These are phyloP conservation scores for Drosophila paramelanica DNA, from an alignment of 2,888 invertebrate genomes.

Conservation along the genomic window DNA sequence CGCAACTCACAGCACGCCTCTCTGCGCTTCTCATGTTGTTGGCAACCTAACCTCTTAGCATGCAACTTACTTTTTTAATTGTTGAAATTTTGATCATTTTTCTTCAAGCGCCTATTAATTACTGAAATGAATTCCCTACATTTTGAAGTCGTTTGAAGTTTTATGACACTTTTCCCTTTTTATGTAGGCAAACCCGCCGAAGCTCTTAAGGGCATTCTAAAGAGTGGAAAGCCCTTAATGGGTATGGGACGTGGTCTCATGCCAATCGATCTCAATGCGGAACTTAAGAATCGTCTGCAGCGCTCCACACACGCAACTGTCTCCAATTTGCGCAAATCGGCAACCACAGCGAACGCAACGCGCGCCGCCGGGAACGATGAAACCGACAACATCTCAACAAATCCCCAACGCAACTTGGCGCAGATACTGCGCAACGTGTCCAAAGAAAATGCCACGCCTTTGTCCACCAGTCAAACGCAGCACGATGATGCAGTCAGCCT, in stretches of 20 bases:
- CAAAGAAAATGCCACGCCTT: conserved; percentile 75
- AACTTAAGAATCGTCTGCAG: conserved; percentile 84
- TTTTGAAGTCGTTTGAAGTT: conserved; percentile 2
- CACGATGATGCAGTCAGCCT: conserved; percentile 84
- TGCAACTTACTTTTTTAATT: conserved; percentile 7
- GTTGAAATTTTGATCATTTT: conserved; percentile 8
- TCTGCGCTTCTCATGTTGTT: conserved; percentile 23
- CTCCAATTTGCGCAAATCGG: conserved; percentile 83
- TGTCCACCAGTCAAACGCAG: conserved; percentile 33
- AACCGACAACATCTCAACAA: conserved; percentile 44
- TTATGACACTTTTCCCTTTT: neutral
- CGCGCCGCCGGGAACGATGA: conserved; percentile 51
- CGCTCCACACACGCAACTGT: conserved; percentile 84
- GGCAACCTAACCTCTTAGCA: conserved; percentile 4
- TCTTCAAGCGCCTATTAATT: neutral
- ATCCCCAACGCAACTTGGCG: conserved; percentile 79
- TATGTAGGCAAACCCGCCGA: conserved; percentile 56
- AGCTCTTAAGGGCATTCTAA: conserved; percentile 79
- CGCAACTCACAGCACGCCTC: conserved; percentile 2
- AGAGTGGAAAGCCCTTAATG: conserved; percentile 78
- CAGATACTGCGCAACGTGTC: conserved; percentile 81
- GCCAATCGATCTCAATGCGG: conserved; percentile 84
- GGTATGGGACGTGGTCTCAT: conserved; percentile 81
- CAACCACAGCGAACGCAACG: conserved; percentile 76
- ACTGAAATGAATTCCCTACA: neutral